Conservation (phyloP, 2,113 vertebrate genomes). For the Oncorhynchus mykiss region DNA sequence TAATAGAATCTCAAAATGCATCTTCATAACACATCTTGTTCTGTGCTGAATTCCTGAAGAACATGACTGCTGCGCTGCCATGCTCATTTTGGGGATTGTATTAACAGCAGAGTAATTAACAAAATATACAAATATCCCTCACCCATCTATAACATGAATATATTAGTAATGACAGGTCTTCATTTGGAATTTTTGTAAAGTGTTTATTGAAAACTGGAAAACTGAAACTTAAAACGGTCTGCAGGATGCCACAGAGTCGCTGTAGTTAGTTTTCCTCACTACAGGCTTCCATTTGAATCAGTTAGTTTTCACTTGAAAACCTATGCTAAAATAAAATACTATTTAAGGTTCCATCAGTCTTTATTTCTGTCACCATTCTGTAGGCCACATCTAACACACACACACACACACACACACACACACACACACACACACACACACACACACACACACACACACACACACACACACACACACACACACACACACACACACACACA, state of each 20-base stretch:
- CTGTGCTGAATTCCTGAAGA: too few relatives aligned
- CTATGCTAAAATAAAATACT: neutral
- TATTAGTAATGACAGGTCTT: neutral
- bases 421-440: too few relatives aligned
- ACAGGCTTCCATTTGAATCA: neutral
- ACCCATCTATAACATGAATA: neutral
- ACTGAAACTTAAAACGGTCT: neutral
- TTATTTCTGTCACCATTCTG: neutral
- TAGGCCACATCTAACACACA: neutral
- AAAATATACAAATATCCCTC: neutral
- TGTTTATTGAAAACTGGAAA: neutral
- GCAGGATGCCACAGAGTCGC: neutral
- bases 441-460: neutral
- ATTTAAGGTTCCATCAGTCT: neutral
- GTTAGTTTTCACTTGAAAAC: neutral
- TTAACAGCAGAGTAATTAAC: too few relatives aligned
- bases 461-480: neutral
- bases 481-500: neutral
- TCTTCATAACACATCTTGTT: too few relatives aligned
- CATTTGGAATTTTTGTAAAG: neutral
- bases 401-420: too few relatives aligned
- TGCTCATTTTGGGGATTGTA: too few relatives aligned
- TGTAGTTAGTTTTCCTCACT: neutral
- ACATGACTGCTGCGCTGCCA: too few relatives aligned
- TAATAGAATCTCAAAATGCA: too few relatives aligned